Percentiles rank a stretch among this genome's conserved stretches.
phyloP scores from a whole-genome alignment of 1,140 invertebrate species.

The Lepidurus couesii region DNA sequence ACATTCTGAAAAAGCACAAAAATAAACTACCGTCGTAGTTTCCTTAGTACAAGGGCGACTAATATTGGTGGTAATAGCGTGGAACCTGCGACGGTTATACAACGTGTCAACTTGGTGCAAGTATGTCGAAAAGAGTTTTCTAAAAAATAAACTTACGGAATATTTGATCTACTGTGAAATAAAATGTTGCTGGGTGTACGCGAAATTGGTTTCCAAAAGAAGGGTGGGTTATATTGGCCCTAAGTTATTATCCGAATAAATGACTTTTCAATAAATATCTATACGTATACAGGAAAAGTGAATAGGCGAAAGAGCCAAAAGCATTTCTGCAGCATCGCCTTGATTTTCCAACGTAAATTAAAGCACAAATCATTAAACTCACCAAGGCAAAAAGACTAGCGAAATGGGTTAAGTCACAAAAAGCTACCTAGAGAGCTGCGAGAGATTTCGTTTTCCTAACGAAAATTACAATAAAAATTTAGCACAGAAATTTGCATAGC shows the following conservation, averaged over 20 bases:
- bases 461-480: not conserved
- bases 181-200: not conserved
- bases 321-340: not conserved
- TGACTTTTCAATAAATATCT: not conserved
- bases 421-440: conserved; percentile 5
- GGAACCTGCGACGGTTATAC: not conserved
- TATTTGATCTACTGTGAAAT: not conserved
- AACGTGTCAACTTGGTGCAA: not conserved
- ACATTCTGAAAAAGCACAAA: not conserved
- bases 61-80: not conserved
- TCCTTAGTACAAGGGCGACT: not conserved
- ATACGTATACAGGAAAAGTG: not conserved
- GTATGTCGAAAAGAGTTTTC: not conserved
- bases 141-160: not conserved
- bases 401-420: not conserved
- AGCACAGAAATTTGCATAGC: not conserved
- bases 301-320: too few species aligned
- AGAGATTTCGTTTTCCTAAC: not conserved
- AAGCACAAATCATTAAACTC: not conserved
- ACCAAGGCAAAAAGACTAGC: not conserved
- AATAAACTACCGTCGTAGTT: not conserved
- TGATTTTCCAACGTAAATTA: not conserved
- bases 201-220: not conserved
- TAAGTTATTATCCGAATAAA: conserved; percentile 6
- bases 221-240: not conserved